Base-by-base conservation (phyloP, 2,888 invertebrate genomes). In the Acheta domesticus region DNA sequence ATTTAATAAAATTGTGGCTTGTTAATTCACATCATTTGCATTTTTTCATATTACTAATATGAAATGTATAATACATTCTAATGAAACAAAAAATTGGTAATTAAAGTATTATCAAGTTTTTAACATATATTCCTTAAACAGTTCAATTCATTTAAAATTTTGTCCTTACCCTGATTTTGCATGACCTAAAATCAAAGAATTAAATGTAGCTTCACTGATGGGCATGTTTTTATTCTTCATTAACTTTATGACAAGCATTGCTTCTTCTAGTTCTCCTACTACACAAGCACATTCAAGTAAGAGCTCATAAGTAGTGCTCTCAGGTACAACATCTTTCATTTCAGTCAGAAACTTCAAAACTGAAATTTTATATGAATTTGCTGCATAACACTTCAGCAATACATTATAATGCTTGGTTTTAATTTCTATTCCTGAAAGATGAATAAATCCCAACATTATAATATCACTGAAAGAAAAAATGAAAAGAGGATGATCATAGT, bases 141-240 rank as follows among this genome's bases (percentile, higher is more conserved):
- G n/a, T 62, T 62, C 62, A 62, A 62, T 62, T 62, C 14, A n/a
- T 62, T 62, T 2, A 11, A 62, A 62, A 62, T n/a, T 12, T 62
- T 16, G 16, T 19, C n/a, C 62, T 62, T 16, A 62, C 62, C 62
- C 62, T 62, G 62, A 12, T 62, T 11, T 14, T 62, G 62, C 62
- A 62, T 62, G 8, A n/a, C 62, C 62, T n/a, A 62, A 62, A 62
- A 62, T 62, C n/a, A 62, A n/a, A n/a, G 62, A 62, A 62, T 62
- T 62, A 11, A 62, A 62, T n/a, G 62, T n/a, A 62, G 62, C 62
- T 62, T 62, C 62, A 62, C 62, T 62, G 8, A 62, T n/a, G 14
- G 62, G 62, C n/a, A 62, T 12, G 4, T 62, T n/a, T 12, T 62
- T 62, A 62, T 62, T 12, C 14, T 62, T 62, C 62, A 62, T 62